Conservation (phyloP, 2,888 invertebrate genomes). For the Nemotelus nigrinus region DNA sequence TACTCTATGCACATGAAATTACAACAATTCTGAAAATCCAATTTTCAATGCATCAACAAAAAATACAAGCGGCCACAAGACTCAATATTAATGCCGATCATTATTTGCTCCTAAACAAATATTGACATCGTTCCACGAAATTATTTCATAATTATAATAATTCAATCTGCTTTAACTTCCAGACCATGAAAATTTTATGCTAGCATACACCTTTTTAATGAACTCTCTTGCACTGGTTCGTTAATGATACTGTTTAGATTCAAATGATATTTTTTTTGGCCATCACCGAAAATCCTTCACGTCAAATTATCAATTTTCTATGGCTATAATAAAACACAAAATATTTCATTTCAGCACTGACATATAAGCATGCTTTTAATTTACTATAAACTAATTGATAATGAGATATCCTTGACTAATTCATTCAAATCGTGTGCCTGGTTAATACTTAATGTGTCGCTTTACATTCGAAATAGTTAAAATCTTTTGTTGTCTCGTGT, state of each 20-base stretch:
- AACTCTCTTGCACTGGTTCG: not conserved
- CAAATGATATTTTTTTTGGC: not conserved
- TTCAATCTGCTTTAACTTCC: not conserved
- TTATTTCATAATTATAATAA: no score
- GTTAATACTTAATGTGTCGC: no score
- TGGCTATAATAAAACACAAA: constrained; percentile 6
- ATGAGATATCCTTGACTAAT: constrained; percentile 36
- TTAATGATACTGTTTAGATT: not conserved
- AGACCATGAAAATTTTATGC: not conserved
- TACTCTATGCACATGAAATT: no score
- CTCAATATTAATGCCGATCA: no score
- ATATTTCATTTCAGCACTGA: constrained; percentile 26
- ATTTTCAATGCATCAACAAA: no score
- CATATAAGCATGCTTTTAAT: constrained; percentile 14
- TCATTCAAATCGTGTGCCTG: not conserved
- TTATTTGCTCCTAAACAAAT: no score
- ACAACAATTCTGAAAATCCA: no score
- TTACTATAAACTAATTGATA: not conserved
- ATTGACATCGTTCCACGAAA: no score
- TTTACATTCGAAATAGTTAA: not conserved
- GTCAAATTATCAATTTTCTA: not conserved
- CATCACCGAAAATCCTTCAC: not conserved
- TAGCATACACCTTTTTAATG: not conserved
- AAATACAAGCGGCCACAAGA: no score
- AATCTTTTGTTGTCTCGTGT: not conserved